Evolutionary conservation across 1,140 invertebrate genomes (phyloP).

Genomic region (Cheumatopsyche charites): DNA sequence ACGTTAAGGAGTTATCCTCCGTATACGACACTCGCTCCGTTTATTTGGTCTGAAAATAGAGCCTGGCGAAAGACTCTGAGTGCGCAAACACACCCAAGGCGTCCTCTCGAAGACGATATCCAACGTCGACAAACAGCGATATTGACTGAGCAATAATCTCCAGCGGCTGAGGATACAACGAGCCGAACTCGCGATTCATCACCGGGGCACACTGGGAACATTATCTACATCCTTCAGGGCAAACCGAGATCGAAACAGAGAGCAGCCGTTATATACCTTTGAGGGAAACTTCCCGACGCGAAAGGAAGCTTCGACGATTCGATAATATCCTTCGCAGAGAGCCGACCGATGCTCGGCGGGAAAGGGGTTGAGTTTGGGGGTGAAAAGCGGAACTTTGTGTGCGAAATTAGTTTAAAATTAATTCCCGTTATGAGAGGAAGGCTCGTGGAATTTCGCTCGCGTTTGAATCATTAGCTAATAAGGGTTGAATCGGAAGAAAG

Average conservation of each 20-base stretch:
- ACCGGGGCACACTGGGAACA: constrained; percentile 18
- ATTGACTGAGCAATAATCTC: constrained; percentile 36
- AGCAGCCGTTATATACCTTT: neutral
- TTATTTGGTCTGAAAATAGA: too few relatives aligned
- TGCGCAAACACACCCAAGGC: neutral
- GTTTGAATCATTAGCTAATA: constrained; percentile 24
- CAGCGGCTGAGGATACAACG: constrained; percentile 7
- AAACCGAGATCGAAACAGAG: constrained; percentile 18
- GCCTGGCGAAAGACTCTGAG: too few relatives aligned
- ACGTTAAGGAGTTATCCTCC: too few relatives aligned
- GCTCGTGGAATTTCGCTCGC: constrained; percentile 21
- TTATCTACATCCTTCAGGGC: constrained; percentile 42
- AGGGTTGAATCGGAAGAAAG: neutral
- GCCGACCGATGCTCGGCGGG: neutral
- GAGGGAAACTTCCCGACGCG: constrained; percentile 36
- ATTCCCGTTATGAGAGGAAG: constrained; percentile 28
- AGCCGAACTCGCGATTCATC: constrained; percentile 31
- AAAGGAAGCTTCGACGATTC: constrained; percentile 32
- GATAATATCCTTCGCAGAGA: constrained; percentile 41
- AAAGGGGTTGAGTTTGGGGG: too few relatives aligned
- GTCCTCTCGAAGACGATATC: constrained; percentile 9
- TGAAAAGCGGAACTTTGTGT: constrained; percentile 39
- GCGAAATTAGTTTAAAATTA: constrained; percentile 49
- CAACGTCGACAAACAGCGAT: constrained; percentile 16
- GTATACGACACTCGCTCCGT: too few relatives aligned